Evolutionary conservation across 2,113 vertebrate genomes (phyloP).

Genomic region (Hypanus sabinus): DNA sequence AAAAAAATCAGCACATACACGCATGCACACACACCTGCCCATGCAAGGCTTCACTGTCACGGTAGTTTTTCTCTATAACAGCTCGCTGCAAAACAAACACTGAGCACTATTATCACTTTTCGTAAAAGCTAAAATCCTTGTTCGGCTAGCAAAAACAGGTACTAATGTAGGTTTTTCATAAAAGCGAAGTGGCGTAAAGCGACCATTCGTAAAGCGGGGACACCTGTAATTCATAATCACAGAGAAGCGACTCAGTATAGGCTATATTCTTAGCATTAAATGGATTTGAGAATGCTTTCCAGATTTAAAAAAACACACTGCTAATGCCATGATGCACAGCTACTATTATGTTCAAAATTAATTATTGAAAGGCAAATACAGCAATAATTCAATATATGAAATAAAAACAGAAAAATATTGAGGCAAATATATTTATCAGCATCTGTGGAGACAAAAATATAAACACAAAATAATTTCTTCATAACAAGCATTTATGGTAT

Average conservation of each 20-base stretch:
- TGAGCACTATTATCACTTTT: too few species aligned
- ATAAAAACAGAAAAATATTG: neutral
- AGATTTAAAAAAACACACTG: neutral
- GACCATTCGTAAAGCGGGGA: too few species aligned
- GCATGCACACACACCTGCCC: too few species aligned
- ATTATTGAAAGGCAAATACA: neutral
- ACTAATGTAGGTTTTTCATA: too few species aligned
- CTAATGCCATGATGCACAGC: neutral
- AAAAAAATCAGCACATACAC: too few species aligned
- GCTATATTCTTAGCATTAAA: neutral
- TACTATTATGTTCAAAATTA: neutral
- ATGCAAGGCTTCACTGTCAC: too few species aligned
- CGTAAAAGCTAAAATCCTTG: too few species aligned
- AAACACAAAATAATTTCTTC: neutral
- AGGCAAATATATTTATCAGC: neutral
- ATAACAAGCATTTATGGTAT: neutral
- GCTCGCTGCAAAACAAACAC: too few species aligned
- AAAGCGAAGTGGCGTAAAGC: too few species aligned
- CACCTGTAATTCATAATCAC: neutral
- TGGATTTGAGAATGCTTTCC: neutral
- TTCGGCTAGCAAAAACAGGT: too few species aligned
- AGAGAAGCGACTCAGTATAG: neutral
- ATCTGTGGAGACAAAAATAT: neutral
- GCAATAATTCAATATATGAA: neutral
- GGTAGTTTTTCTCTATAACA: too few species aligned